A percentile compares a stretch with the other conserved stretches of the same genome.
Conservation (phyloP, 2,113 vertebrate species). For the Zosterops japonicus region DNA sequence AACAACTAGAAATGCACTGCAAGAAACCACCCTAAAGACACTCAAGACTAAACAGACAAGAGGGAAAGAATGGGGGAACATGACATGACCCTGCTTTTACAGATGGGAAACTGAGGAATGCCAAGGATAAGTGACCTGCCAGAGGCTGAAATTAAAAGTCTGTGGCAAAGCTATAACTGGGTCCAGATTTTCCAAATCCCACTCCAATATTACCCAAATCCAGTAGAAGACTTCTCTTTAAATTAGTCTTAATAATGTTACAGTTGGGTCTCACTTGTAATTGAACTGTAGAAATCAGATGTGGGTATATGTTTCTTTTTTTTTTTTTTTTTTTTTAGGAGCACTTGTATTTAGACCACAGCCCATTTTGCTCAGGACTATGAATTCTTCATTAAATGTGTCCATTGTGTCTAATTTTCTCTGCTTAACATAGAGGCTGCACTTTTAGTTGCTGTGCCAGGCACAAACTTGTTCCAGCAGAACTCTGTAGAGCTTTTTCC, state of each 20-base stretch:
- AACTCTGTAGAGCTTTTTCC: neutral
- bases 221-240: neutral
- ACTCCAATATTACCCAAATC: neutral
- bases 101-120: neutral
- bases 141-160: neutral
- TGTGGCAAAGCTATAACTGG: neutral
- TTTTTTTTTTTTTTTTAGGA: neutral
- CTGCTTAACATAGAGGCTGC: neutral
- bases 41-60: neutral
- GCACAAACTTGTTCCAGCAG: neutral
- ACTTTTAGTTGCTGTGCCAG: constrained; percentile 9
- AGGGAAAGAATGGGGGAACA: neutral
- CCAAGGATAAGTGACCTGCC: neutral
- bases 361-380: neutral
- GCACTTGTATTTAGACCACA: neutral
- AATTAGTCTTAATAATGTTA: neutral
- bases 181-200: constrained; percentile 1
- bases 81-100: neutral
- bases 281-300: constrained; percentile 11
- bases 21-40: neutral
- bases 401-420: constrained; percentile 41
- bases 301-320: accelerated
- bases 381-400: constrained; percentile 5
- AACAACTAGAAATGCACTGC: neutral
- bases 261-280: neutral